Evolutionary conservation across 2,797 vertebrate genomes (phyloP).

Genomic region (Melanotaenia trifasciata): DNA sequence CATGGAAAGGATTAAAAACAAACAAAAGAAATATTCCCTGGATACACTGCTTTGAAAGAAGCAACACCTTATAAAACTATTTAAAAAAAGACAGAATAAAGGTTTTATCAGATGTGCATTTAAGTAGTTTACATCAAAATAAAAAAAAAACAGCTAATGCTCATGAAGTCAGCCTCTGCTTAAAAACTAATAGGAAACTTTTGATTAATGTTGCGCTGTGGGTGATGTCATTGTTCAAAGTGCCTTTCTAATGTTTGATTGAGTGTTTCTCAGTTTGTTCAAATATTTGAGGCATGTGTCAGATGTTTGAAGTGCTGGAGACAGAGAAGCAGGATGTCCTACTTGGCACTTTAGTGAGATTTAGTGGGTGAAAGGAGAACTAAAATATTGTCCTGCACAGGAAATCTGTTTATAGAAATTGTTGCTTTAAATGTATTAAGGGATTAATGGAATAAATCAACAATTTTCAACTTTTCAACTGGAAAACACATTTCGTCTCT

Average conservation of each 20-base stretch:
- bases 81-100: constrained; percentile 45
- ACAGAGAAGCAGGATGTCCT: constrained; percentile 45
- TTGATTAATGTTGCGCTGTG: constrained; percentile 8
- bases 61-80: constrained; percentile 48
- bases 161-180: neutral
- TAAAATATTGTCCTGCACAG: constrained; percentile 17
- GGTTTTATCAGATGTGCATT: constrained; percentile 1
- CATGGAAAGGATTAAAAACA: too few species aligned
- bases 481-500: too few species aligned
- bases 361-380: constrained; percentile 21
- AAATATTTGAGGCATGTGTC: constrained; percentile 54
- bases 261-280: constrained; percentile 51
- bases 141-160: constrained; percentile 27
- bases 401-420: constrained; percentile 26
- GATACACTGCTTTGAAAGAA: constrained; percentile 22
- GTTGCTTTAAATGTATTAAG: neutral
- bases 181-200: neutral
- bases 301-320: constrained; percentile 53
- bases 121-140: constrained; percentile 11
- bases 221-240: constrained; percentile 21
- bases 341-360: constrained; percentile 33
- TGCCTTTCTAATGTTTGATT: constrained; percentile 56
- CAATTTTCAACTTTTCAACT: neutral
- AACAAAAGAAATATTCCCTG: too few species aligned
- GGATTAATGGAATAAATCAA: constrained; percentile 5